Evolutionary conservation across 2,888 invertebrate genomes (phyloP).

Genomic region (Noctuana brunneofusca): DNA sequence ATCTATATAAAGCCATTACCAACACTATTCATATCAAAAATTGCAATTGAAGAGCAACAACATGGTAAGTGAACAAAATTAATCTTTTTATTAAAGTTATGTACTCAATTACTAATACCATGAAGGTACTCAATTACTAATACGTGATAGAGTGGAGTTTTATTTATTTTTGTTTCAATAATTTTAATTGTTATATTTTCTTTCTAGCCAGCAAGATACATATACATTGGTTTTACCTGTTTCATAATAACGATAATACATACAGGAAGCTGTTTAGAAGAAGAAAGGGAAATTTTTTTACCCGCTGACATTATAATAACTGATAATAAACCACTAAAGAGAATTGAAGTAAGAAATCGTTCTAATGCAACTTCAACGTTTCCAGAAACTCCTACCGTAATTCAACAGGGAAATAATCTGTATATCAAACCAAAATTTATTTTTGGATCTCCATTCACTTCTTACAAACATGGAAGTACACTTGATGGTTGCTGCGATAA

Average conservation of each 20-base stretch:
- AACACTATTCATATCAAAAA: not conserved
- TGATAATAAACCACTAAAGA: conserved; percentile 8
- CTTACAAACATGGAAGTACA: conserved; percentile 33
- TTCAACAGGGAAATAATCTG: conserved; percentile 54
- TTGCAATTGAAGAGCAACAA: not conserved
- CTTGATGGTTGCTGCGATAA: conserved; percentile 3
- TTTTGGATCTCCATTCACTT: conserved; percentile 38
- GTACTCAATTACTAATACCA: too few species aligned
- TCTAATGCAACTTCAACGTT: conserved; percentile 3
- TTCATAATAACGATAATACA: not conserved
- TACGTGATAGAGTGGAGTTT: too few species aligned
- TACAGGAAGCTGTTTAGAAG: conserved; percentile 8
- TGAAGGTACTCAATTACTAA: too few species aligned
- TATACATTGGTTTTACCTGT: not conserved
- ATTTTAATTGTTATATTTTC: not conserved
- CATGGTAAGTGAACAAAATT: conserved; percentile 10
- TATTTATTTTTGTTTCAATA: not conserved
- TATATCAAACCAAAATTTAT: conserved; percentile 49
- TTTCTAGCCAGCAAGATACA: not conserved
- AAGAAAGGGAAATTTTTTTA: not conserved
- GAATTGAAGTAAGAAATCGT: conserved; percentile 10
- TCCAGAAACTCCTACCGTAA: not conserved
- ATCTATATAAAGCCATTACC: conserved; percentile 4
- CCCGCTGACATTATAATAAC: not conserved
- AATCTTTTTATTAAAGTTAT: too few species aligned